phyloP scores from a whole-genome alignment of 2,888 invertebrate genomes.

The Sisyra terminalis region DNA sequence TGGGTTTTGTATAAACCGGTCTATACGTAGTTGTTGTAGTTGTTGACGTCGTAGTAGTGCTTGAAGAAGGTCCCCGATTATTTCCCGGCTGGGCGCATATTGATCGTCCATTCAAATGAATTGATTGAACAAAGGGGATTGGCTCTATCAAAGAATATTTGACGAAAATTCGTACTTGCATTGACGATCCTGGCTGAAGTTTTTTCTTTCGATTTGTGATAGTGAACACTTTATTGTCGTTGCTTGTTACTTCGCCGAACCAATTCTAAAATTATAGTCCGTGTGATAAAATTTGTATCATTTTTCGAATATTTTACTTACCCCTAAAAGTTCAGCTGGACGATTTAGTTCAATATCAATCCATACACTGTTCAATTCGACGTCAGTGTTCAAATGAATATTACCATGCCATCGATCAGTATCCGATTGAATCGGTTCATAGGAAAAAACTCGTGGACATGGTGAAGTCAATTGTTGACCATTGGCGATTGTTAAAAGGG shows the following conservation, averaged over 20 bases:
- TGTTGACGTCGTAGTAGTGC: not conserved
- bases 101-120: conserved; percentile 34
- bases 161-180: conserved; percentile 33
- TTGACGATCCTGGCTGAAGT: conserved; percentile 31
- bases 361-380: conserved; percentile 40
- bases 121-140: conserved; percentile 27
- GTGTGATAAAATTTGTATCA: no score
- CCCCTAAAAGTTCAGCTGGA: conserved; percentile 41
- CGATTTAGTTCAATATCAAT: conserved; percentile 37
- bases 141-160: conserved; percentile 30
- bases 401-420: conserved; percentile 41
- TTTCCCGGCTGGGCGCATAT: conserved; percentile 22
- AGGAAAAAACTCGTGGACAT: conserved; percentile 40
- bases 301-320: conserved; percentile 29
- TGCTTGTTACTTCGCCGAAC: conserved; percentile 35
- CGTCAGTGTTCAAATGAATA: conserved; percentile 34
- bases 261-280: conserved; percentile 29
- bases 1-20: no score
- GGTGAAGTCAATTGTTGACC: conserved; percentile 21
- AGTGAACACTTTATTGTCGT: conserved; percentile 36
- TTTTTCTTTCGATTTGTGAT: conserved; percentile 35
- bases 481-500: not conserved
- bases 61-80: no score
- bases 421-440: conserved; percentile 30
- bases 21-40: not conserved